Evolutionary conservation across 2,113 vertebrate genomes (phyloP), one percentile per base, ranked within the genome.

Genomic region (Grammomys surdaster): DNA sequence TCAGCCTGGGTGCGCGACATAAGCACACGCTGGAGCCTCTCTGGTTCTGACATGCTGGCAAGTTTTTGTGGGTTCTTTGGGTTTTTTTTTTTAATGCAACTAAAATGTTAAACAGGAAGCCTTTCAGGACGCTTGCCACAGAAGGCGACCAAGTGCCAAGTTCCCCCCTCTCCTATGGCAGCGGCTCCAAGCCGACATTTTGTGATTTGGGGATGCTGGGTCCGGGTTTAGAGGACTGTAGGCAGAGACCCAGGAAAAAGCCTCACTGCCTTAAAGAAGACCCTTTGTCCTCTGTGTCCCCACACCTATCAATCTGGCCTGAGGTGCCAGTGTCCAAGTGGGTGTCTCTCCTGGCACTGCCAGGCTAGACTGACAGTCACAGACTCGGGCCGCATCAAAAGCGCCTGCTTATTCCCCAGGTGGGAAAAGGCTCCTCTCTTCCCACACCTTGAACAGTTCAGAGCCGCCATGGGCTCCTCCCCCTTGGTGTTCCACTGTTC

Each of bases 91-190:
- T 76, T 36, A 95, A 88, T 93, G 81, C 70, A 96, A 97, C 95
- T 36, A 77, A 97, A 93, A 95, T 72, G 11, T 97, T 78, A 78
- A 89, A 72, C 78, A 94, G 91, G 89, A 93, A 97, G 86, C 85
- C 91, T 94, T 95, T 94, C 95, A 91, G 97, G 93, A 97, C 84
- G 89, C 46, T 89, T 96, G 97, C 93, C 96, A 96, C 0, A 0
- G 95, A 73, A 43, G 65, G 93, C 54, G 31, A 93, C 73, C 94
- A 16, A 54, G 22, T 94, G 97, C 97, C 97, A 97, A 67, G 16
- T 90, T 54, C 75, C 75, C 75, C 73, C 76, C 89, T 90, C 90
- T 94, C 93, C 86, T 76, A 11, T 65, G 87, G 92, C 91, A 94
- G 91, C 94, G 0, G 94, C 87, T 95, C 93, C 96, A 77, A 16